Base-by-base conservation (phyloP, 2,888 invertebrate species). In the Heliconius erato region DNA sequence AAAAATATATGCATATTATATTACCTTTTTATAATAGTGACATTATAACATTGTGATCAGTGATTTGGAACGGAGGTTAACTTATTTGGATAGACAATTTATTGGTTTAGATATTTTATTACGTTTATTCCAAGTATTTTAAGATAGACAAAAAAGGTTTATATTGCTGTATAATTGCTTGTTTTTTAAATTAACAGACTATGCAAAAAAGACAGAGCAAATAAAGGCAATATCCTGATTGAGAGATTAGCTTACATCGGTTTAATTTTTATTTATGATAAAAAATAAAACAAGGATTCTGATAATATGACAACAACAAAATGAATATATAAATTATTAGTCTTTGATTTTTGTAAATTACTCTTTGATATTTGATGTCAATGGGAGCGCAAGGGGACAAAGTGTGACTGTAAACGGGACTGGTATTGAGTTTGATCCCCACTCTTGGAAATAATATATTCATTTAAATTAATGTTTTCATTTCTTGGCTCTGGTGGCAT, bases 21-120 rank as follows among this genome's bases (percentile, higher is more conserved):
- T 32, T 74, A 74, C 23, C 12, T 59, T 28, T 54, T 74, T 54
- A 23, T 35, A 28, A 28, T 35, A 32, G 32, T 28, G 59, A 59
- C 74, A 68, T 32, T 68, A 32, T 74, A 44, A 26, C 26, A 23
- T 74, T 74, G 28, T 74, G 32, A 28, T 74, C 74, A 54, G 19
- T 59, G 74, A 74, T 59, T 32, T 35, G 59, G 12, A 59, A 74
- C 28, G 54, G 54, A 59, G 32, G 4, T 74, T 74, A 23, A 59
- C 6, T 59, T 74, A 74, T 74, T 74, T 74, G 32, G 74, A 32
- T 32, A 74, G 32, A 59, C 32, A 32, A 59, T 54, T 32, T 19
- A 6, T 23, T 28, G 54, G 54, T 74, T 54, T 59, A 74, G 74
- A 74, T 14, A 63, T 14, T 54, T 19, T 28, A 54, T 28, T 49